Percentiles rank a stretch among this genome's conserved stretches.
phyloP scores from a whole-genome alignment of 1,140 invertebrate genomes.

The Diachasma alloeum region DNA sequence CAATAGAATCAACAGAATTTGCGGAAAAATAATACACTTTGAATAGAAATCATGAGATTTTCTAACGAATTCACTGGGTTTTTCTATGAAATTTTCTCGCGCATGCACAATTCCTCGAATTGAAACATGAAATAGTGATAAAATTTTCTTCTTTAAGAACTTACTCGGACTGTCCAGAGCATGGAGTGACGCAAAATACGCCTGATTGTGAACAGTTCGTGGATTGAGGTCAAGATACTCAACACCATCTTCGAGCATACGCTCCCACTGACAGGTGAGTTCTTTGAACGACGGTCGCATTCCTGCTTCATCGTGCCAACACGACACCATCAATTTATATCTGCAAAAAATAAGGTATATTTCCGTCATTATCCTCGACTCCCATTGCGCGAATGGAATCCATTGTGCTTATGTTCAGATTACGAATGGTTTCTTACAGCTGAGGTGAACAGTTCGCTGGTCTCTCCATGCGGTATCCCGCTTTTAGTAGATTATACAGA shows the following conservation, averaged over 20 bases:
- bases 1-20: too few relatives aligned
- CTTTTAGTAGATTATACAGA: slow-evolving; percentile 78
- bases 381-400: neutral
- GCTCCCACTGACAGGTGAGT: slow-evolving; percentile 71
- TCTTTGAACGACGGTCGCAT: slow-evolving; percentile 80
- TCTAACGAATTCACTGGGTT: too few relatives aligned
- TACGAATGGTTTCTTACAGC: too few relatives aligned
- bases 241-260: slow-evolving; percentile 75
- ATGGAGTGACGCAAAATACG: slow-evolving; percentile 65
- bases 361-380: neutral
- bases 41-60: too few relatives aligned
- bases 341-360: slow-evolving; percentile 52
- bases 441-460: slow-evolving; percentile 84
- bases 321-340: slow-evolving; percentile 80
- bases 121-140: too few relatives aligned
- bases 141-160: slow-evolving; percentile 11
- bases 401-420: neutral
- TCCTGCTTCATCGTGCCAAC: slow-evolving; percentile 80
- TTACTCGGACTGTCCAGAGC: slow-evolving; percentile 50
- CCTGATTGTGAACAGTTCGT: slow-evolving; percentile 69
- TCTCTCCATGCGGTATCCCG: slow-evolving; percentile 83
- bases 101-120: too few relatives aligned
- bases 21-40: too few relatives aligned
- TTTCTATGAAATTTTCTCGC: too few relatives aligned
- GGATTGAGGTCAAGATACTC: slow-evolving; percentile 76